These are phyloP conservation scores for Apolygus lucorum DNA, from an alignment of 1,140 invertebrate species.

Conservation along the genomic window DNA sequence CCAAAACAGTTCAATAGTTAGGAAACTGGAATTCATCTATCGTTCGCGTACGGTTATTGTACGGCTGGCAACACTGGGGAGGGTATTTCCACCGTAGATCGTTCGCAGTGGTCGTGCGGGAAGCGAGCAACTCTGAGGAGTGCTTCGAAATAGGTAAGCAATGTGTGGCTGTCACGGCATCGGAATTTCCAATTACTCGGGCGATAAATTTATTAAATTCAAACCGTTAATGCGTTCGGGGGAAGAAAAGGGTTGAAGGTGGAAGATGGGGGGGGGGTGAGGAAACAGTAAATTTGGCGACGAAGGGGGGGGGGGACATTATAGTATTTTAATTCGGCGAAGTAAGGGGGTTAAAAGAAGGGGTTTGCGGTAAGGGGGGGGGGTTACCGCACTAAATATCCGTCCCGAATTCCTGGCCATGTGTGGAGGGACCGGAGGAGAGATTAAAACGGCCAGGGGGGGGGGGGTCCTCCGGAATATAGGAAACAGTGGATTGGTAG, in stretches of 20 bases:
- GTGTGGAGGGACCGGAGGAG: background rate
- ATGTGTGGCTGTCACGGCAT: background rate
- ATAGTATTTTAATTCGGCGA: constrained; percentile 12
- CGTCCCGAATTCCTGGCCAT: constrained; percentile 8
- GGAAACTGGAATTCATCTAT: no score
- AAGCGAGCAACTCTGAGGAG: no score
- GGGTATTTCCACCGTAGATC: no score
- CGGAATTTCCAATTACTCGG: constrained; percentile 12
- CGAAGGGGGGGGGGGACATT: background rate
- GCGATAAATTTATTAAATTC: constrained; percentile 17
- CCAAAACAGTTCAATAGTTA: no score
- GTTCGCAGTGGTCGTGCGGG: no score
- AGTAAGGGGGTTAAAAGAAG: background rate
- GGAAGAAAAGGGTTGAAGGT: no score
- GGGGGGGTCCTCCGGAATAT: background rate
- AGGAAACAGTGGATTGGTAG: constrained; percentile 6
- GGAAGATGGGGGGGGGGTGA: background rate
- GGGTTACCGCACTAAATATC: background rate
- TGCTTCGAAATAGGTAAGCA: background rate
- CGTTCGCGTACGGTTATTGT: no score
- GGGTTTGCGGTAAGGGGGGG: background rate
- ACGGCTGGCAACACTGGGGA: no score
- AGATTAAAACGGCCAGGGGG: constrained; percentile 6
- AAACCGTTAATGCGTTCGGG: constrained; percentile 3
- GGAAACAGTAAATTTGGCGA: constrained; percentile 9